Percentiles rank a stretch among this genome's conserved stretches.
phyloP scores from a whole-genome alignment of 2,797 vertebrate species.

The Pseudopleuronectes americanus region DNA sequence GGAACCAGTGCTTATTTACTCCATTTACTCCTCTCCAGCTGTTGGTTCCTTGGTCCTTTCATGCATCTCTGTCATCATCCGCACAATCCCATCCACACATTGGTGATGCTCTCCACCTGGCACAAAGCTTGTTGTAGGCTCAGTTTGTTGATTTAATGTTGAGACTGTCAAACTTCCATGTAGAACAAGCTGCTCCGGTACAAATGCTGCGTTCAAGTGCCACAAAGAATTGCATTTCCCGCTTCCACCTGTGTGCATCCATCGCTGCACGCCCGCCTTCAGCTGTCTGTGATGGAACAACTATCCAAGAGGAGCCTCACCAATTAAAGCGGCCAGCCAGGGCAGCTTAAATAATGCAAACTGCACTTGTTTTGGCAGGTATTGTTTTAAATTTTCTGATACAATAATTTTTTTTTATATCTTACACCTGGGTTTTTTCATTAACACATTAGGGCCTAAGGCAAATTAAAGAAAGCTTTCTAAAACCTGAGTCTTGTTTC shows the following conservation, averaged over 20 bases:
- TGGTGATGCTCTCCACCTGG: conserved; percentile 44
- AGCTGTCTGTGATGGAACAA: conserved; percentile 49
- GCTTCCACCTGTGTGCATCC: conserved; percentile 23
- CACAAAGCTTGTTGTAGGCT: conserved; percentile 35
- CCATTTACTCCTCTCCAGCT: conserved; percentile 18
- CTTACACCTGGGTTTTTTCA: not conserved
- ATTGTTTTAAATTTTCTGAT: not conserved
- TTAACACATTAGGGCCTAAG: too few relatives aligned
- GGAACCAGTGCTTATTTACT: conserved; percentile 14
- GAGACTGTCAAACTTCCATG: conserved; percentile 55
- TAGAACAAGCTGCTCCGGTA: conserved; percentile 39
- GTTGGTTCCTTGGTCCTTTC: conserved; percentile 20
- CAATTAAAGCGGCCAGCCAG: conserved; percentile 59
- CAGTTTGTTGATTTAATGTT: conserved; percentile 52
- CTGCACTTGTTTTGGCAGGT: conserved; percentile 56
- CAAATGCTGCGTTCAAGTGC: conserved; percentile 59
- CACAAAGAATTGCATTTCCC: conserved; percentile 42
- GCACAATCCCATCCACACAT: conserved; percentile 34
- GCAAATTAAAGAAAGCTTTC: too few relatives aligned
- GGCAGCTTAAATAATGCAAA: conserved; percentile 76
- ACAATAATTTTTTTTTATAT: not conserved
- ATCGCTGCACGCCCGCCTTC: conserved; percentile 47
- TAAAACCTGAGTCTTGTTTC: too few relatives aligned
- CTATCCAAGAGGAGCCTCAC: conserved; percentile 49
- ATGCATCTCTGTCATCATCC: conserved; percentile 24